These are phyloP conservation scores for Notospermus geniculatus DNA, from an alignment of 1,140 invertebrate species.

Conservation along the genomic window DNA sequence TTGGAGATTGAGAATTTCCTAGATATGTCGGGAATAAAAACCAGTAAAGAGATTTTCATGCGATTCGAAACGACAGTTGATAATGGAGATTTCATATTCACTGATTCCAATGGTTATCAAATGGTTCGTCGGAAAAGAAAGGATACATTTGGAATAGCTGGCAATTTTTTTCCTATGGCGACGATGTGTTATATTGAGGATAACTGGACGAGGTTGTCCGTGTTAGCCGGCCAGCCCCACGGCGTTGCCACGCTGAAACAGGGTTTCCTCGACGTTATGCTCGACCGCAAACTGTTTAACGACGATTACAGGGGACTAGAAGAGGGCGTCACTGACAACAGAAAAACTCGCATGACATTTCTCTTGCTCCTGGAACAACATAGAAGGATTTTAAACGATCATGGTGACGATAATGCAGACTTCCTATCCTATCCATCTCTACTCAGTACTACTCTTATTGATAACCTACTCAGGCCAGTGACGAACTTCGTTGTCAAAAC, in stretches of 20 bases:
- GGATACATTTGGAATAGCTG: slow-evolving; percentile 67
- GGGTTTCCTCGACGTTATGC: too few species aligned
- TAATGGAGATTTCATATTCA: too few species aligned
- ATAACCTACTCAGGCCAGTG: not conserved
- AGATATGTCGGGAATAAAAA: too few species aligned
- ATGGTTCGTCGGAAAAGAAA: not conserved
- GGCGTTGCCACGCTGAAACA: slow-evolving; percentile 67
- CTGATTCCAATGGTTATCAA: too few species aligned
- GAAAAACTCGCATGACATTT: too few species aligned
- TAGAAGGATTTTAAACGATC: not conserved
- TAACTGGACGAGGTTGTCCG: slow-evolving; percentile 60
- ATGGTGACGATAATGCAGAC: too few species aligned
- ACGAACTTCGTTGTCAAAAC: not conserved
- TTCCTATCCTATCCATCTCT: not conserved
- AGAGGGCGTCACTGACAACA: too few species aligned
- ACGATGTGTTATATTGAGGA: slow-evolving; percentile 81
- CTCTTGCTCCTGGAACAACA: slow-evolving; percentile 11
- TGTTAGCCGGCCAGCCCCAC: slow-evolving; percentile 80
- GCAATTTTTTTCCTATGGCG: slow-evolving; percentile 84
- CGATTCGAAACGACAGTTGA: too few species aligned
- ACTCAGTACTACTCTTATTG: not conserved
- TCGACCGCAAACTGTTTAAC: too few species aligned
- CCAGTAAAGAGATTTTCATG: not conserved
- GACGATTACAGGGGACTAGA: too few species aligned
- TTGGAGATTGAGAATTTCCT: too few species aligned